These are phyloP conservation scores for Nyctibius grandis DNA, from an alignment of 2,797 vertebrate species.

Conservation along the genomic window DNA sequence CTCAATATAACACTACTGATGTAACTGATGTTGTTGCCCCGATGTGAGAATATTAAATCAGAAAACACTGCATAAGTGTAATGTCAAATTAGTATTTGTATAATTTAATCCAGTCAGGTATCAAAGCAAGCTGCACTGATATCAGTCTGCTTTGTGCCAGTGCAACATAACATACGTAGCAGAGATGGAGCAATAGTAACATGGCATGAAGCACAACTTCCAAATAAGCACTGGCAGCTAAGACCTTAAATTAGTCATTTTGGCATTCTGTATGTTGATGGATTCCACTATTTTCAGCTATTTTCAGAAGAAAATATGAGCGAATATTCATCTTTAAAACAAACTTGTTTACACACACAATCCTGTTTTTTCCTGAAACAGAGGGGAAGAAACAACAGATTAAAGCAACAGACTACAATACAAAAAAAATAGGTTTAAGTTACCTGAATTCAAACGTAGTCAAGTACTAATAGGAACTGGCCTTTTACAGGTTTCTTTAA, in stretches of 20 bases:
- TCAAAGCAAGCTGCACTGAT: neutral
- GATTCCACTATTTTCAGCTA: neutral
- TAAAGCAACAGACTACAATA: neutral
- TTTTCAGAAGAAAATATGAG: conserved; percentile 6
- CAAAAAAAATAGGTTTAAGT: neutral
- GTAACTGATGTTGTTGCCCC: neutral
- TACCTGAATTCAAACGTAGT: neutral
- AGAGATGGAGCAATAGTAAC: neutral
- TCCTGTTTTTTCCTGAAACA: neutral
- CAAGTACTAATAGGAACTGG: neutral
- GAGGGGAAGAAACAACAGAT: neutral
- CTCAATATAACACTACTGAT: neutral
- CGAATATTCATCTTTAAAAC: neutral
- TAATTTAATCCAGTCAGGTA: neutral
- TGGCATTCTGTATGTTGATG: neutral
- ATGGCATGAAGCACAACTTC: neutral
- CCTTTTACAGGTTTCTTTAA: neutral
- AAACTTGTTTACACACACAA: conserved; percentile 5
- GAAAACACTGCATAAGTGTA: neutral
- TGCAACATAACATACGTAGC: neutral
- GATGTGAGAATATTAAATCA: neutral
- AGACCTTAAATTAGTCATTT: conserved; percentile 1
- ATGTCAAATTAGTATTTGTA: neutral
- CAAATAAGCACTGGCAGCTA: neutral
- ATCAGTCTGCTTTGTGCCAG: neutral